A percentile compares a stretch with the other conserved stretches of the same genome.
phyloP scores from a whole-genome alignment of 2,797 vertebrate species.

The Buceros bicornis region DNA sequence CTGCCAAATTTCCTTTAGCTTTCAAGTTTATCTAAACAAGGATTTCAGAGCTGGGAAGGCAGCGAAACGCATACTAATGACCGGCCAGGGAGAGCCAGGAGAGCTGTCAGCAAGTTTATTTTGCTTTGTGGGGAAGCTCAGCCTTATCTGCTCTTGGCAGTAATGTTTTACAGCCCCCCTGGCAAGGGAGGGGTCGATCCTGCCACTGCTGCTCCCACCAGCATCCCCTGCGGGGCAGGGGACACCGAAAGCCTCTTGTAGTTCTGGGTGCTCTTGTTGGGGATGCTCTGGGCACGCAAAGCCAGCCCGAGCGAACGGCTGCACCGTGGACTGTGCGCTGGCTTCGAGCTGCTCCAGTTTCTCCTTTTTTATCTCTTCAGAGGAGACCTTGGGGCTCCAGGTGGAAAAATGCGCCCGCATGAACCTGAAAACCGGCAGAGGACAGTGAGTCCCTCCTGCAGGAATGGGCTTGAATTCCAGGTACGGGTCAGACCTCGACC shows the following conservation, averaged over 20 bases:
- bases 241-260: background rate
- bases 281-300: accelerated
- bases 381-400: background rate
- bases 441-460: accelerated
- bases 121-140: background rate
- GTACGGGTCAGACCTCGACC: accelerated
- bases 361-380: background rate
- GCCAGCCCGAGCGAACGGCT: background rate
- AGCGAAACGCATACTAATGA: background rate
- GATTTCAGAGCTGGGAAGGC: background rate
- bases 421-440: accelerated
- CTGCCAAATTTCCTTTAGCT: slow-evolving; percentile 64
- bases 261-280: too few species aligned
- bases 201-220: background rate
- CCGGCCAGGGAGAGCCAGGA: background rate
- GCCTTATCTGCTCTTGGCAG: background rate
- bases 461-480: background rate
- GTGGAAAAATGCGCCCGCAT: accelerated
- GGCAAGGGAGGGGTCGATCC: background rate
- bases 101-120: background rate
- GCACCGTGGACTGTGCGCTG: accelerated
- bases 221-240: background rate
- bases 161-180: background rate
- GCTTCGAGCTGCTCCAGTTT: background rate
- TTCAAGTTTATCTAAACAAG: slow-evolving; percentile 86